Evolutionary conservation across 1,140 invertebrate genomes (phyloP), one percentile per base, ranked within the genome.

Genomic region (Pemphigus obesinymphae): DNA sequence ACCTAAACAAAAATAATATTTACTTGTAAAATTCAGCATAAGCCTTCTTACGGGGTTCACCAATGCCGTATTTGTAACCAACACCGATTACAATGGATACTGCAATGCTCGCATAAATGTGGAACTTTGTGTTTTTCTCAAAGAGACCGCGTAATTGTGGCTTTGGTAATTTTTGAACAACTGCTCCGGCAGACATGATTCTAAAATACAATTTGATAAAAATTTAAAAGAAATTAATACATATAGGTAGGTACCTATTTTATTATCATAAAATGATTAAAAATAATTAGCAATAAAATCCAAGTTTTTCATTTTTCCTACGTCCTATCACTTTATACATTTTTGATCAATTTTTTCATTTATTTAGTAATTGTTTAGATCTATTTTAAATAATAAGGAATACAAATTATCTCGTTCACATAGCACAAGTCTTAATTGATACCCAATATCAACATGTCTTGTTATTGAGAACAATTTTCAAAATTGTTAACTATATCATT

Each of bases 21-120:
- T 87, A 92, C 91, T 89, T 92, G 89, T 92, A 92, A 85, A 91
- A 92, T 84, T 92, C 90, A 66, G 90, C 91, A 84, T 92, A 92
- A 84, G 86, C 86, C 85, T 87, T 86, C 86, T 91, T 92, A 82
- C 89, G 87, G 4, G 88, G 86, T 82, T 90, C 89, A 58, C 87
- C 87, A n/a, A 90, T 85, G 0, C 88, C 75, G 45, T 88, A 82
- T 82, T 92, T 89, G 84, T 88, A 89, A 0, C 86, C 85, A 8
- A 89, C 43, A 0, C 88, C 90, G 10, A 85, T 84, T 34, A 86
- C 80, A 7, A 86, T 86, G 26, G 88, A 85, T 0, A 90, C 78
- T 11, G 84, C 85, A 17, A 89, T 83, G 8, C 89, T 87, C 89
- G 83, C 20, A 86, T 85, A 70, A 92, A 82, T n/a, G 85, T 91